Evolutionary conservation across 2,888 invertebrate species (phyloP).

Genomic region (Callyntrura guangdongensis): DNA sequence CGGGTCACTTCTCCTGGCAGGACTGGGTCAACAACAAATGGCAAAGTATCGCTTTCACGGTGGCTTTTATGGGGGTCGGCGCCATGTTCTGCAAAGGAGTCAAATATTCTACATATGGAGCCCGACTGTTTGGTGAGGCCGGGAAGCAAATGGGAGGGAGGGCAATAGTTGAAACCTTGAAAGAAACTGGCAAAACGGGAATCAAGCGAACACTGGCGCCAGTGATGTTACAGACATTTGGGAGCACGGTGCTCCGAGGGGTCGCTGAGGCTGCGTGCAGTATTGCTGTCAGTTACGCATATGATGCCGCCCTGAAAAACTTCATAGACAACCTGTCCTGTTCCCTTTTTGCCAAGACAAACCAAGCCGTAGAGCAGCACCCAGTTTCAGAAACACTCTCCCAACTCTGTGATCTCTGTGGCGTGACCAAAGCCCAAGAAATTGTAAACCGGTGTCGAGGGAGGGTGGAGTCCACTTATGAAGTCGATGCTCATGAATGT

Average conservation of each 20-base stretch:
- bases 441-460: not conserved
- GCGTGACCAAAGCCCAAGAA: not conserved
- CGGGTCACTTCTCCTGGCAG: slow-evolving; percentile 82
- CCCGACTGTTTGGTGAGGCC: not conserved
- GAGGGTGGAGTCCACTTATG: not conserved
- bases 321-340: not conserved
- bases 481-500: not conserved
- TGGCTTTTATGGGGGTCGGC: not conserved
- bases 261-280: not conserved
- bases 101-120: not conserved
- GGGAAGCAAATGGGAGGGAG: not conserved
- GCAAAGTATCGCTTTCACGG: slow-evolving; percentile 72
- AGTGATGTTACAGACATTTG: not conserved
- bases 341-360: not conserved
- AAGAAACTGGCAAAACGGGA: not conserved
- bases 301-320: slow-evolving; percentile 4
- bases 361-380: not conserved
- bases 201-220: not conserved
- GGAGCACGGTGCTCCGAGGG: not conserved
- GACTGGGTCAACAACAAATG: slow-evolving; percentile 81
- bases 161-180: not conserved
- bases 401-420: not conserved
- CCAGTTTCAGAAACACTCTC: not conserved
- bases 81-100: not conserved
- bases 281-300: not conserved